Evolutionary conservation across 2,888 invertebrate species (phyloP), one percentile per base, ranked within the genome.

Genomic region (Nemapogon koenigi): DNA sequence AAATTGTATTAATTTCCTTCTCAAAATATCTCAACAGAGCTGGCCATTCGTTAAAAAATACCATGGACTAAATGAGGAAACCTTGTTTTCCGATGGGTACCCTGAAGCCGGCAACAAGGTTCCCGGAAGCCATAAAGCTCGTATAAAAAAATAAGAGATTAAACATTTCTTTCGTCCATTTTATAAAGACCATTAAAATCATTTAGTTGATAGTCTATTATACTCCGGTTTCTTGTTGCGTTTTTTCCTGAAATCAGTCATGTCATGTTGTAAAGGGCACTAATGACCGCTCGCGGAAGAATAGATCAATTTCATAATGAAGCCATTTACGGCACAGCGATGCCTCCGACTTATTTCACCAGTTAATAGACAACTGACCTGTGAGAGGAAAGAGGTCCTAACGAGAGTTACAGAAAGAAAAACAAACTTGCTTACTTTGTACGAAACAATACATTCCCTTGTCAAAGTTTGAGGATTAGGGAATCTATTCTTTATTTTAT

Each of bases 391-490:
- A 33, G 31, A 15, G 19, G 19, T 19, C 33, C 33, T 33, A 33
- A 33, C 33, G 33, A 33, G 33, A 33, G 33, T 33, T 33, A 19
- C 3, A 18, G 33, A 19, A 33, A 33, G 18, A 33, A 33, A 19
- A 33, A 11, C 19, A n/a, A 33, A 33, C 31, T 31, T 31, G 31
- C 31, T 31, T 16, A 31, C 33, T 33, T 33, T 33, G 13, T 19
- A 19, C 19, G 19, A 33, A 33, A 33, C 33, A 33, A 33, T n/a
- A n/a, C n/a, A n/a, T n/a, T n/a, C n/a, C n/a, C n/a, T n/a, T n/a
- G n/a, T n/a, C n/a, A n/a, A n/a, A n/a, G n/a, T n/a, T n/a, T n/a
- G n/a, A n/a, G n/a, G n/a, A n/a, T n/a, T n/a, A n/a, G n/a, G n/a
- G n/a, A n/a, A n/a, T n/a, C n/a, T n/a, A n/a, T n/a, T n/a, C n/a